Evolutionary conservation across 2,797 vertebrate species (phyloP).

Genomic region (Tinamus major): DNA sequence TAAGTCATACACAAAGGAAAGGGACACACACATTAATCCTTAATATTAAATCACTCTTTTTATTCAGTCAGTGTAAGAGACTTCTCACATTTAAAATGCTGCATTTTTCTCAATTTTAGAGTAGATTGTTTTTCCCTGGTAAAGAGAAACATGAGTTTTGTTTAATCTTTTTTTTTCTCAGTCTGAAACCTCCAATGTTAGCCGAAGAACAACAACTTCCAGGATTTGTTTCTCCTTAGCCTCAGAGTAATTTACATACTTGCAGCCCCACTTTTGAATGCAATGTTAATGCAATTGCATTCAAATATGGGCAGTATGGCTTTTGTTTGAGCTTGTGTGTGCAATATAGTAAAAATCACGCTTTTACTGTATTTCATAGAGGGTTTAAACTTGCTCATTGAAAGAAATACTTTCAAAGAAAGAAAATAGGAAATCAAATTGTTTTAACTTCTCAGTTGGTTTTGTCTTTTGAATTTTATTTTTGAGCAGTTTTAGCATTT

Average conservation of each 20-base stretch:
- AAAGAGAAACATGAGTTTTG: neutral
- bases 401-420: neutral
- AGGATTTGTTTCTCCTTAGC: neutral
- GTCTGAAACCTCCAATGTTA: neutral
- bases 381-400: neutral
- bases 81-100: conserved; percentile 2
- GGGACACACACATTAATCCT: neutral
- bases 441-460: neutral
- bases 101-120: neutral
- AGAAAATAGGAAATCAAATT: neutral
- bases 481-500: neutral
- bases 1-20: conserved; percentile 13
- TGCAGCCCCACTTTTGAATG: neutral
- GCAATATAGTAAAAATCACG: neutral
- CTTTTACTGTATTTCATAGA: neutral
- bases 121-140: neutral
- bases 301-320: neutral
- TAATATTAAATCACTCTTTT: neutral
- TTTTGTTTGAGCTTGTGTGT: neutral
- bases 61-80: neutral
- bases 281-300: neutral
- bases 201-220: neutral
- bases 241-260: neutral
- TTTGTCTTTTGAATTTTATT: neutral
- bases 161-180: neutral